A percentile compares a stretch with the other conserved stretches of the same genome.
phyloP scores from a whole-genome alignment of 2,113 vertebrate genomes.

The Perca fluviatilis region DNA sequence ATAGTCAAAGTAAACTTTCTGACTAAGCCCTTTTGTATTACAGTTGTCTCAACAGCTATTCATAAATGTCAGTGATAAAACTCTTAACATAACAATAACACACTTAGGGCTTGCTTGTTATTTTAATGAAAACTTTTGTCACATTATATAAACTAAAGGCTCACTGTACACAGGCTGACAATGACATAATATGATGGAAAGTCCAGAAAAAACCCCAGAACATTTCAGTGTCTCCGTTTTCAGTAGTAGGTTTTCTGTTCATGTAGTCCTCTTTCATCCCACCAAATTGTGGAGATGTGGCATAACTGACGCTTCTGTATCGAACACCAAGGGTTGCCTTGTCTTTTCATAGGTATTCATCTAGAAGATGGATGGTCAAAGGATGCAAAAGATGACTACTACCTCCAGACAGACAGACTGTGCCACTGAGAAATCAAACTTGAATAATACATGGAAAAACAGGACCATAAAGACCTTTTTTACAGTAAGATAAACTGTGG shows the following conservation, averaged over 20 bases:
- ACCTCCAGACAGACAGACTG: neutral
- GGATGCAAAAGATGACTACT: neutral
- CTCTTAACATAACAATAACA: neutral
- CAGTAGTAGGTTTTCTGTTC: neutral
- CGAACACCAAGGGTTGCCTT: neutral
- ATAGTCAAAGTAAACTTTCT: neutral
- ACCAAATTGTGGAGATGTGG: neutral
- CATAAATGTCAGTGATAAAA: slow-evolving; percentile 2
- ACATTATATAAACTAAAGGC: neutral
- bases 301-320: neutral
- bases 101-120: neutral
- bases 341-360: neutral
- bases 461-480: neutral
- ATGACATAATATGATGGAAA: neutral
- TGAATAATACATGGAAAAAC: neutral
- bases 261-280: neutral
- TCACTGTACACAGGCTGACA: neutral
- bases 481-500: neutral
- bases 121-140: slow-evolving; percentile 3
- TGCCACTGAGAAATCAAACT: neutral
- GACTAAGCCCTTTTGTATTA: neutral
- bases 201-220: neutral
- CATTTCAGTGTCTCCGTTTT: slow-evolving; percentile 10
- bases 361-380: neutral
- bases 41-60: neutral